Conservation (phyloP, 2,797 vertebrate genomes). For the Cryptoprocta ferox region DNA sequence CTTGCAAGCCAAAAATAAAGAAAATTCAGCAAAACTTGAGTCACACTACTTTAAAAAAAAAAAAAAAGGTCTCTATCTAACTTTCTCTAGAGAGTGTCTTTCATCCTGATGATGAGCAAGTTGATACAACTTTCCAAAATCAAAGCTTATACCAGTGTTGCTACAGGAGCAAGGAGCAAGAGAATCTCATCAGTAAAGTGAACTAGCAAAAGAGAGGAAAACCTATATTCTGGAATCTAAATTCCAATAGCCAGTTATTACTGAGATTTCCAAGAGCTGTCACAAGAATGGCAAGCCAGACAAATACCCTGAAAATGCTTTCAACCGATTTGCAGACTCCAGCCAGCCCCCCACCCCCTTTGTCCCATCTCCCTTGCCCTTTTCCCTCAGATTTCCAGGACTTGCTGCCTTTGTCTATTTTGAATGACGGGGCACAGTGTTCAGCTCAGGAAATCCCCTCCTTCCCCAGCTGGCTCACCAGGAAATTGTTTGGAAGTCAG, state of each 20-base stretch:
- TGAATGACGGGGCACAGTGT: not conserved
- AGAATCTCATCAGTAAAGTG: constrained; percentile 65
- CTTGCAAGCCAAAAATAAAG: not conserved
- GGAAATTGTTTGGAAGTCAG: constrained; percentile 70
- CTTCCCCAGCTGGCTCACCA: constrained; percentile 62
- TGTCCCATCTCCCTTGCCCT: not conserved
- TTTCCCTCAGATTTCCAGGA: not conserved
- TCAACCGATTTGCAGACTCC: not conserved
- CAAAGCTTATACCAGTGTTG: constrained; percentile 5
- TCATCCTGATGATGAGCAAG: constrained; percentile 44
- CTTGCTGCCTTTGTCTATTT: not conserved
- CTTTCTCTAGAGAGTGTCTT: constrained; percentile 43
- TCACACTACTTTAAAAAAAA: not conserved
- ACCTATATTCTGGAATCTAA: not conserved
- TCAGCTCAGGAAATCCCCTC: constrained; percentile 69
- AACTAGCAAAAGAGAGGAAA: not conserved
- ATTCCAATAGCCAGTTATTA: not conserved
- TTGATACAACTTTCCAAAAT: constrained; percentile 55
- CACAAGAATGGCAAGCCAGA: not conserved
- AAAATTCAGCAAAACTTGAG: not conserved
- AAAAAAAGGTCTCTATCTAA: not conserved
- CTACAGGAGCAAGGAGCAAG: constrained; percentile 65
- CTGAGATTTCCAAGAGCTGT: constrained; percentile 54
- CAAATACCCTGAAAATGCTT: not conserved
- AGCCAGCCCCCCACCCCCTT: not conserved